Percentiles rank a stretch among this genome's conserved stretches.
phyloP scores from a whole-genome alignment of 2,797 vertebrate genomes.

The Spea hammondii region DNA sequence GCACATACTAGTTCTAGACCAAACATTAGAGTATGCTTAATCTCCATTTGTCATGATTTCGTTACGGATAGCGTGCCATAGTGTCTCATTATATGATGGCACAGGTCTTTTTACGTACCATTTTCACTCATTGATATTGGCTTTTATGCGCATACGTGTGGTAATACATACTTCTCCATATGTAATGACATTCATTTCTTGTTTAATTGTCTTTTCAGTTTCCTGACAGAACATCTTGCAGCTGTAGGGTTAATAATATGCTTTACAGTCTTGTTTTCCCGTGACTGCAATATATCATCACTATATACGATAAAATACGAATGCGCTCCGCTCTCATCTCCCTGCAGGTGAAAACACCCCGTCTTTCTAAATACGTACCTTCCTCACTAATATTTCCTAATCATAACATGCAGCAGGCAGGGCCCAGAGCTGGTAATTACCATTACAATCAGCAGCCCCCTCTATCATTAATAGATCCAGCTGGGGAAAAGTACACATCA shows the following conservation, averaged over 20 bases:
- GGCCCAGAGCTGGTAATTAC: slow-evolving; percentile 71
- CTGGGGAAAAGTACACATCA: slow-evolving; percentile 59
- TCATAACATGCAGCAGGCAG: slow-evolving; percentile 72
- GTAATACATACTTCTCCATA: too few relatives aligned
- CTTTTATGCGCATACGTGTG: too few relatives aligned
- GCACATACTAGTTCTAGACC: too few relatives aligned
- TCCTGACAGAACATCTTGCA: background rate
- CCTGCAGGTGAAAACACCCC: slow-evolving; percentile 54
- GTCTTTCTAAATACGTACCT: slow-evolving; percentile 45
- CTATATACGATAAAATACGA: slow-evolving; percentile 5
- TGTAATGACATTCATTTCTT: too few relatives aligned
- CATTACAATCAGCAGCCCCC: slow-evolving; percentile 64
- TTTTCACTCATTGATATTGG: too few relatives aligned
- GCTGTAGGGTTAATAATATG: background rate
- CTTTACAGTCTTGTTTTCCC: background rate
- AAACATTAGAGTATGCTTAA: too few relatives aligned
- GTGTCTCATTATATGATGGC: too few relatives aligned
- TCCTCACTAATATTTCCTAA: slow-evolving; percentile 65
- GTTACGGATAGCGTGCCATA: too few relatives aligned
- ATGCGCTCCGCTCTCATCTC: slow-evolving; percentile 12
- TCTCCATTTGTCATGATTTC: too few relatives aligned
- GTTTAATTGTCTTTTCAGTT: background rate
- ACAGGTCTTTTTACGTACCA: too few relatives aligned
- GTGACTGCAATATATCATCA: background rate
- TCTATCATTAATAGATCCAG: slow-evolving; percentile 61